Evolutionary conservation across 1,140 invertebrate species (phyloP), one percentile per base, ranked within the genome.

Genomic region (Chionoecetes opilio): DNA sequence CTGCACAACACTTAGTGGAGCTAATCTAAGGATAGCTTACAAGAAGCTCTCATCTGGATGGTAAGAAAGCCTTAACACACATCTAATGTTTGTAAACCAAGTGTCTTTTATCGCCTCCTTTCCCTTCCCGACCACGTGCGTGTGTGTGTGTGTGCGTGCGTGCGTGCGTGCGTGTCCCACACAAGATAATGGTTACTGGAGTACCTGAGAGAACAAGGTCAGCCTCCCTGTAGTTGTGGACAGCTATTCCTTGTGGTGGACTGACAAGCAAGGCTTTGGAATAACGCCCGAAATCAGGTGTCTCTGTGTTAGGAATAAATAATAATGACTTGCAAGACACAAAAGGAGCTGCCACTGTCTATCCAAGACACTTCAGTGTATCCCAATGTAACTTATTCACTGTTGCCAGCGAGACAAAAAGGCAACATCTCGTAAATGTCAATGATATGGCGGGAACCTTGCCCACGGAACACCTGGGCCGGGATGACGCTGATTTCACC

Each of bases 331-430:
- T 75, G 37, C 29, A 41, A 91, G 89, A 91, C 37, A 38, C 46
- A 91, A 34, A 75, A 91, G 89, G 89, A 91, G 89, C 89, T 91
- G n/a, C 46, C 89, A 91, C 41, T 75, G 46, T 53, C 89, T 91
- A n/a, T 38, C 46, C 5, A 90, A 63, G 46, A 91, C 89, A 91
- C 89, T 63, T 32, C 88, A 53, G 41, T 91, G 34, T 34, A 6
- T 90, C 26, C 34, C 46, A 63, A 34, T 32, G 29, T 75, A 9
- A 34, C 46, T 14, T 63, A n/a, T 63, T 8, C 53, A 17, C 46
- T 75, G 53, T 63, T 17, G 35, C 75, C 53, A 34, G 35, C 29
- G 32, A 91, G 46, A 91, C 34, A 38, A 91, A 91, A 46, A 91
- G 75, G 32, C 32, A 86, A 91, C 26, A 75, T 31, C 41, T 38